Conservation (phyloP, 2,888 invertebrate genomes). For the Drosophila parthenogenetica region DNA sequence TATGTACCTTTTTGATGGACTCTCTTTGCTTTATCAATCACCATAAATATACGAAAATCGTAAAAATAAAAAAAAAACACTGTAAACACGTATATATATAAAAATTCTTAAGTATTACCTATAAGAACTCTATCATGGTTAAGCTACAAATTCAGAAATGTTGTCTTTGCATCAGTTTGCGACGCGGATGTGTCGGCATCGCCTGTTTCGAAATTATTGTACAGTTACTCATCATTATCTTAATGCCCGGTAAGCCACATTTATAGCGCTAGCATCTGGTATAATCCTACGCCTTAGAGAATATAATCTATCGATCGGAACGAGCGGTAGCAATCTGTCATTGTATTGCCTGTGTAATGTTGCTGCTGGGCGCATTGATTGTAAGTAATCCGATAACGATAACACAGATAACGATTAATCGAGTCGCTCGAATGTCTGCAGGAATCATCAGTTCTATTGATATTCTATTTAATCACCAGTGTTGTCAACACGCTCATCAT, state of each 20-base stretch:
- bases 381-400: slow-evolving; percentile 40
- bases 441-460: slow-evolving; percentile 55
- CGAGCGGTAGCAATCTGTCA: slow-evolving; percentile 67
- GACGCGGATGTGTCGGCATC: slow-evolving; percentile 38
- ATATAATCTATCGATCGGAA: slow-evolving; percentile 25
- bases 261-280: background rate
- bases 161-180: slow-evolving; percentile 40
- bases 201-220: slow-evolving; percentile 30
- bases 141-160: slow-evolving; percentile 16
- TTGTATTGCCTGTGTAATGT: slow-evolving; percentile 56
- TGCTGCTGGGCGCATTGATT: slow-evolving; percentile 51
- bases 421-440: slow-evolving; percentile 1
- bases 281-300: slow-evolving; percentile 12
- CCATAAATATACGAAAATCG: slow-evolving; percentile 15
- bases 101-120: slow-evolving; percentile 1
- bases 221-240: slow-evolving; percentile 10
- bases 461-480: slow-evolving; percentile 62
- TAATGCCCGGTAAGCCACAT: background rate
- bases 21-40: slow-evolving; percentile 42
- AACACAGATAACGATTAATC: background rate
- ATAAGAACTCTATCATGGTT: background rate
- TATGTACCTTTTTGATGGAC: slow-evolving; percentile 21
- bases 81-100: slow-evolving; percentile 1
- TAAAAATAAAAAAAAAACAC: background rate
- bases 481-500: slow-evolving; percentile 39